phyloP scores from a whole-genome alignment of 2,888 invertebrate species.

The Aplocera efformata region DNA sequence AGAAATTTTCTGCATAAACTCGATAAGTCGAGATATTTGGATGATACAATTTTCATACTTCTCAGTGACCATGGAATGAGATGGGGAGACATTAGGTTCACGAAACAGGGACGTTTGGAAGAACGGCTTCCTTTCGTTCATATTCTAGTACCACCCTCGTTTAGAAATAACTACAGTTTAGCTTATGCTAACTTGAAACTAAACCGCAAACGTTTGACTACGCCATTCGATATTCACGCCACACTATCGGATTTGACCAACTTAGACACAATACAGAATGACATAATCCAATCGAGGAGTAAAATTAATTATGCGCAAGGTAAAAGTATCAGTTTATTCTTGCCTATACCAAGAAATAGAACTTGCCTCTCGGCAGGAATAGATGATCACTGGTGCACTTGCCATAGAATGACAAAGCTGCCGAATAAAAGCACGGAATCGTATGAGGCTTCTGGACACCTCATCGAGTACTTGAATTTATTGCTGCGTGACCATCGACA shows the following conservation, averaged over 20 bases:
- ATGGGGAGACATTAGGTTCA: conserved; percentile 90
- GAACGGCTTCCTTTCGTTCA: conserved; percentile 92
- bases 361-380: conserved; percentile 90
- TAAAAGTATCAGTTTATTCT: conserved; percentile 88
- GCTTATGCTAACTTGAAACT: conserved; percentile 83
- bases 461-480: conserved; percentile 84
- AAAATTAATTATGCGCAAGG: conserved; percentile 55
- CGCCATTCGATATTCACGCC: conserved; percentile 90
- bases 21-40: conserved; percentile 74
- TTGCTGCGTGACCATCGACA: conserved; percentile 81
- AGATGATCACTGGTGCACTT: conserved; percentile 93
- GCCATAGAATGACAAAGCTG: conserved; percentile 84
- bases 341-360: conserved; percentile 84
- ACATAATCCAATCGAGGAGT: conserved; percentile 54
- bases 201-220: conserved; percentile 87
- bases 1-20: conserved; percentile 79
- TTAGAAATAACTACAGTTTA: conserved; percentile 80
- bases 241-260: conserved; percentile 86
- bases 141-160: conserved; percentile 86
- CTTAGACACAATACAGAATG: conserved; percentile 62
- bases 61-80: conserved; percentile 95
- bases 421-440: conserved; percentile 76
- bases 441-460: conserved; percentile 78
- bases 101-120: conserved; percentile 92
- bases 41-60: conserved; percentile 85